Percentiles rank a stretch among this genome's conserved stretches.
Conservation (phyloP, 2,888 invertebrate species). For the Punctoribates punctum region DNA sequence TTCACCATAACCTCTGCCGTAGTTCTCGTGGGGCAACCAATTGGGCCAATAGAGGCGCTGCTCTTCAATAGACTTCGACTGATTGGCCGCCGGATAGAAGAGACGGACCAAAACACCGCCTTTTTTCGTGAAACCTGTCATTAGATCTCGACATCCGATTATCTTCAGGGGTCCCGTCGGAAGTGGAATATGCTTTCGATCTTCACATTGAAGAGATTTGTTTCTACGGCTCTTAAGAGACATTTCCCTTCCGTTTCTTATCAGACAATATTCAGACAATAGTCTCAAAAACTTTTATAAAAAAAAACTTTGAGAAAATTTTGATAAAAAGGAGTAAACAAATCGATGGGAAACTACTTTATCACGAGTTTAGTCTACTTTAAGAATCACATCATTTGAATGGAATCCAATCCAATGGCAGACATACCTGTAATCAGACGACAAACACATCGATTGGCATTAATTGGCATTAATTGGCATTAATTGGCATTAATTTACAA, state of each 20-base stretch:
- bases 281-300: not conserved
- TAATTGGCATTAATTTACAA: not conserved
- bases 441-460: not conserved
- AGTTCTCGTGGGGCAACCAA: constrained; percentile 48
- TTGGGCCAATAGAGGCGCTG: constrained; percentile 44
- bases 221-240: constrained; percentile 18
- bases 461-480: not conserved
- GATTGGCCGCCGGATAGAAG: constrained; percentile 43
- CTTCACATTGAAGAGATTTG: constrained; percentile 41
- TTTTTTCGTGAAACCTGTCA: constrained; percentile 45
- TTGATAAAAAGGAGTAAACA: not conserved
- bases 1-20: constrained; percentile 46
- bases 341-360: not conserved
- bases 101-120: constrained; percentile 44
- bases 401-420: not conserved
- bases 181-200: constrained; percentile 46
- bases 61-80: not conserved
- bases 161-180: constrained; percentile 46
- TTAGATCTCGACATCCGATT: constrained; percentile 47
- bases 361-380: not conserved
- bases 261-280: not conserved
- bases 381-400: constrained; percentile 9
- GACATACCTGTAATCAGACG: too few species aligned
- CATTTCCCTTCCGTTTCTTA: not conserved
- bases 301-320: not conserved